Evolutionary conservation across 2,113 vertebrate species (phyloP), one percentile per base, ranked within the genome.

Genomic region (Athene cunicularia): DNA sequence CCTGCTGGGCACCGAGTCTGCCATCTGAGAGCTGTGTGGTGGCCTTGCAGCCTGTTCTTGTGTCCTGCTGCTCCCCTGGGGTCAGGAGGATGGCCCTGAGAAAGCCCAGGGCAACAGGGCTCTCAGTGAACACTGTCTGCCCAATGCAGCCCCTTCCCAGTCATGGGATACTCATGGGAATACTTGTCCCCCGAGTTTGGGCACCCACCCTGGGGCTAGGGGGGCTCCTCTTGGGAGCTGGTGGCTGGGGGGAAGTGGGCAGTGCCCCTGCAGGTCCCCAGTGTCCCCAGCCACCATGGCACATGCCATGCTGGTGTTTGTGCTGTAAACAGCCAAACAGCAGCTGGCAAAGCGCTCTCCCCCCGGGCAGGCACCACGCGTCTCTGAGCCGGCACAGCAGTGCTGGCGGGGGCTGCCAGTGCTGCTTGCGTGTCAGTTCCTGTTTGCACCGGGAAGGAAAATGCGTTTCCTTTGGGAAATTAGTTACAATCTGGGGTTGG

Each of bases 201-300:
- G 41, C 68, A 43, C 21, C 14, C 5, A 27, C 8, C 18, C 16
- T 43, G 21, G 16, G 22, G 12, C 12, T 50, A 6, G 14, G 6
- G n/a, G 58, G 2, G 2, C 21, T 88, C 12, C 27, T 26, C 28
- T 17, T 59, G 41, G 63, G 23, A 0, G 0, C n/a, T 53, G 30
- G 37, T n/a, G 24, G 22, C 33, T 17, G 9, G 37, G 11, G 49
- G 8, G 22, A 2, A 1, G 9, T 16, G 9, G 45, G 49, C 63
- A 52, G 58, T 56, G 59, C 19, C 33, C 32, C 45, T 1, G 3
- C 50, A 58, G 71, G 8, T 70, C 26, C 41, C 30, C 2, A 0
- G 30, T 72, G n/a, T 70, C 77, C 74, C 70, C 58, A 58, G 49
- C 30, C 12, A 3, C 75, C 15, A 2, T 21, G 14, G 77, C 90